phyloP scores from a whole-genome alignment of 2,797 vertebrate species.

The Sebastes umbrosus region DNA sequence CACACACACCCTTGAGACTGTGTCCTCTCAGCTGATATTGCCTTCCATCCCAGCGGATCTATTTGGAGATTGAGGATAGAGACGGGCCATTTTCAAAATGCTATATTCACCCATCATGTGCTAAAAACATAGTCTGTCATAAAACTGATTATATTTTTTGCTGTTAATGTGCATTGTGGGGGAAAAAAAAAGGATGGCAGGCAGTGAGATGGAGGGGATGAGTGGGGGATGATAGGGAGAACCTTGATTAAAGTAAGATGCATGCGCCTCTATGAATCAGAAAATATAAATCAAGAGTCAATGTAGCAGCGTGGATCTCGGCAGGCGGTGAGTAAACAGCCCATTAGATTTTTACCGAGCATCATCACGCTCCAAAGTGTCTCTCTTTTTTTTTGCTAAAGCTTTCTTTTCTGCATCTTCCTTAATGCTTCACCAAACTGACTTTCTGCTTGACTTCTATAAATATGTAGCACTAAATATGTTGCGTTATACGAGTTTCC shows the following conservation, averaged over 20 bases:
- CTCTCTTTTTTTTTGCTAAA: slow-evolving; percentile 15
- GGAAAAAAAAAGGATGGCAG: slow-evolving; percentile 55
- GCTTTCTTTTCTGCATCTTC: slow-evolving; percentile 20
- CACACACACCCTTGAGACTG: slow-evolving; percentile 55
- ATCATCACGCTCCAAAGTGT: slow-evolving; percentile 51
- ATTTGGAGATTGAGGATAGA: slow-evolving; percentile 57
- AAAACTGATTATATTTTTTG: slow-evolving; percentile 77
- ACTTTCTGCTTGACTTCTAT: slow-evolving; percentile 62
- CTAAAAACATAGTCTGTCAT: slow-evolving; percentile 79
- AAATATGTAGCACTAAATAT: slow-evolving; percentile 58
- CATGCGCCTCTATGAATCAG: slow-evolving; percentile 75
- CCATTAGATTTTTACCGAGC: slow-evolving; percentile 74
- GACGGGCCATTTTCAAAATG: slow-evolving; percentile 79
- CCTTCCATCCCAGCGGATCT: slow-evolving; percentile 59
- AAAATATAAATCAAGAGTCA: slow-evolving; percentile 79
- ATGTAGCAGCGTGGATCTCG: slow-evolving; percentile 61
- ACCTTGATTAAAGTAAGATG: slow-evolving; percentile 83
- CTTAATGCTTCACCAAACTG: slow-evolving; percentile 57
- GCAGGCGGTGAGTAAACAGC: slow-evolving; percentile 74
- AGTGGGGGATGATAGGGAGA: slow-evolving; percentile 46
- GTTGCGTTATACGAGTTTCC: slow-evolving; percentile 47
- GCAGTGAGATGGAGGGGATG: slow-evolving; percentile 29
- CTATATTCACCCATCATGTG: slow-evolving; percentile 82
- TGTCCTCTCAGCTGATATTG: slow-evolving; percentile 61
- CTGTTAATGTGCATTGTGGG: slow-evolving; percentile 73